Evolutionary conservation across 2,888 invertebrate species (phyloP).

Genomic region (Timema podura): DNA sequence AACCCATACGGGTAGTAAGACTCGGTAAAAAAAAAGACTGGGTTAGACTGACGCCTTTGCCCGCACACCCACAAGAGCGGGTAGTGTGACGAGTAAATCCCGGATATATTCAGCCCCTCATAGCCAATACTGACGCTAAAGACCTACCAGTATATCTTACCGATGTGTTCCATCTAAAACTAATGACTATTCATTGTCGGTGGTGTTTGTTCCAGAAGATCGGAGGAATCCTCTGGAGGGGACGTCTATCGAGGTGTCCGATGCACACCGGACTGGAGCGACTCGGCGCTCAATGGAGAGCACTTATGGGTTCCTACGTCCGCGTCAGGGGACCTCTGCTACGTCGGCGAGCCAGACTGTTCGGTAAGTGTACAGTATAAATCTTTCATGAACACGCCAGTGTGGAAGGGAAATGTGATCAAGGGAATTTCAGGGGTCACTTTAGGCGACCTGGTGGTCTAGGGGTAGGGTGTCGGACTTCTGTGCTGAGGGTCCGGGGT

Average conservation of each 20-base stretch:
- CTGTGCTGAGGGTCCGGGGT: no score
- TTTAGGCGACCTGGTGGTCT: no score
- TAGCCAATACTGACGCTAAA: no score
- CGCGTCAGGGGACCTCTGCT: conserved; percentile 91
- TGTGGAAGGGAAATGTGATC: neutral
- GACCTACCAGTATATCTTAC: no score
- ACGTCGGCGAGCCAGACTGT: conserved; percentile 84
- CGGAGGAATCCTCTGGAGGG: conserved; percentile 38
- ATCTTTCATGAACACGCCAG: neutral
- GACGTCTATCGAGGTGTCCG: conserved; percentile 54
- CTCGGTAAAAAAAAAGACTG: no score
- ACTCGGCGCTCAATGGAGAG: conserved; percentile 82
- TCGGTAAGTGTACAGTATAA: conserved; percentile 55
- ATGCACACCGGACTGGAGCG: conserved; percentile 84
- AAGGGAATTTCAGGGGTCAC: neutral
- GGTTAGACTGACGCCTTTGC: no score
- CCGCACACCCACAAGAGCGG: no score
- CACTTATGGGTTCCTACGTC: conserved; percentile 91
- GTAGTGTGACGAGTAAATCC: no score
- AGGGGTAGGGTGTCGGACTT: no score
- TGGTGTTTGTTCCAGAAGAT: conserved; percentile 36
- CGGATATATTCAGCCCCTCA: no score
- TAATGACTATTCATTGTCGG: neutral
- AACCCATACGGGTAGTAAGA: no score
- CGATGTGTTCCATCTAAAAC: no score